Evolutionary conservation across 2,113 vertebrate species (phyloP).

Genomic region (Argyrosomus japonicus): DNA sequence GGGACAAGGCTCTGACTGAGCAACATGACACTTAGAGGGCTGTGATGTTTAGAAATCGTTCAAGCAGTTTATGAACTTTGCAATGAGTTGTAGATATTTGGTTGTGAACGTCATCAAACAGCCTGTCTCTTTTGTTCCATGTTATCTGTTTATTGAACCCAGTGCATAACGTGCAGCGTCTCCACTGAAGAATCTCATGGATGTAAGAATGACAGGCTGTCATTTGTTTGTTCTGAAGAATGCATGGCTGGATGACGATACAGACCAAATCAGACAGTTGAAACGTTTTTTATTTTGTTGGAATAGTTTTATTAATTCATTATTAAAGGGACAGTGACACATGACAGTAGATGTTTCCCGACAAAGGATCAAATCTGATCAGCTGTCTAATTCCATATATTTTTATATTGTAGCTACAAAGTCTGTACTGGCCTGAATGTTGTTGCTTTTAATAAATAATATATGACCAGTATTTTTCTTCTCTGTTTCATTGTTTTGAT

Average conservation of each 20-base stretch:
- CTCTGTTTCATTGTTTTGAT: background rate
- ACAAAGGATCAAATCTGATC: background rate
- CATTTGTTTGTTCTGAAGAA: background rate
- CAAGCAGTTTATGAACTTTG: conserved; percentile 7
- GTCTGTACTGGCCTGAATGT: conserved; percentile 6
- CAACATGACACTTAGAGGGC: background rate
- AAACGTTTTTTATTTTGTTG: background rate
- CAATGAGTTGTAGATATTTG: conserved; percentile 14
- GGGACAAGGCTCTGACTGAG: background rate
- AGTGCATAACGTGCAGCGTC: background rate
- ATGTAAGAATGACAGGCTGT: background rate
- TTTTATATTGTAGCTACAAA: conserved; percentile 42
- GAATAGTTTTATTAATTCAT: conserved; percentile 1
- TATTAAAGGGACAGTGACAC: background rate
- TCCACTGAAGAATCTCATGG: background rate
- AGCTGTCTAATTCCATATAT: conserved; percentile 24
- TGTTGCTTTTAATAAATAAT: conserved; percentile 58
- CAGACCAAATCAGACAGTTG: background rate
- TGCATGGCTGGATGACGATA: background rate
- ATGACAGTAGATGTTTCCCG: background rate
- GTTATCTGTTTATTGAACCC: conserved; percentile 38
- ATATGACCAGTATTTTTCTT: background rate
- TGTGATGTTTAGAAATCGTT: background rate
- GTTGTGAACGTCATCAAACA: background rate
- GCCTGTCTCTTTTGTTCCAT: background rate